Conservation (phyloP, 2,797 vertebrate genomes). For the Peromyscus eremicus region DNA sequence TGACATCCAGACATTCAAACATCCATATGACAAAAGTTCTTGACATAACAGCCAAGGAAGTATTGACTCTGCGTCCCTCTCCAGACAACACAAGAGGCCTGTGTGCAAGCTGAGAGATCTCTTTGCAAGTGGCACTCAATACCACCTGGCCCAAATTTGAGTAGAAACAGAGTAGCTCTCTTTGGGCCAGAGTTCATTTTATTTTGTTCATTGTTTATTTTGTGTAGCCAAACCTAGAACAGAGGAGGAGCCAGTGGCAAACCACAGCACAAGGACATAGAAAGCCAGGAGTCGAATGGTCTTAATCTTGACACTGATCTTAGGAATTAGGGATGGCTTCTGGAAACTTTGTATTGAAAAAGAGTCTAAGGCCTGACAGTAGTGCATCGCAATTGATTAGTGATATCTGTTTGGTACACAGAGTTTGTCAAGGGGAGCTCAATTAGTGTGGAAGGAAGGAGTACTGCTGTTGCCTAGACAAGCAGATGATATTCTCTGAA, state of each 20-base stretch:
- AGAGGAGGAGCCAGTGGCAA: background rate
- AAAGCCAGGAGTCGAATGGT: background rate
- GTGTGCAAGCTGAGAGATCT: background rate
- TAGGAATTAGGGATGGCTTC: background rate
- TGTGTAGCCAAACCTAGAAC: background rate
- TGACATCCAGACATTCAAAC: background rate
- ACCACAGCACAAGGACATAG: background rate
- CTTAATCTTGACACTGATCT: too few relatives aligned
- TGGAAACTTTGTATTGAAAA: background rate
- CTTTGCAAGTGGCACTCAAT: background rate
- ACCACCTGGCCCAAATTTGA: background rate
- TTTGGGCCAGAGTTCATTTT: background rate
- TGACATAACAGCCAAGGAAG: slow-evolving; percentile 37
- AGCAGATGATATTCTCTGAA: background rate
- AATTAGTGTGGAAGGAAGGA: background rate
- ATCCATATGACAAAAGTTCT: slow-evolving; percentile 16
- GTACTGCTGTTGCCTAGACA: background rate
- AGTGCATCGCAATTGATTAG: background rate
- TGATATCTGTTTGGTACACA: background rate
- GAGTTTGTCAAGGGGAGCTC: background rate
- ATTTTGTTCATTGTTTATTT: slow-evolving; percentile 44
- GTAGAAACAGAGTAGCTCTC: background rate
- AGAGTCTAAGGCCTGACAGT: background rate
- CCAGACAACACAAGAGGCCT: background rate
- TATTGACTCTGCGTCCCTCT: background rate